phyloP scores from a whole-genome alignment of 2,113 vertebrate genomes.

The Catagonus wagneri region DNA sequence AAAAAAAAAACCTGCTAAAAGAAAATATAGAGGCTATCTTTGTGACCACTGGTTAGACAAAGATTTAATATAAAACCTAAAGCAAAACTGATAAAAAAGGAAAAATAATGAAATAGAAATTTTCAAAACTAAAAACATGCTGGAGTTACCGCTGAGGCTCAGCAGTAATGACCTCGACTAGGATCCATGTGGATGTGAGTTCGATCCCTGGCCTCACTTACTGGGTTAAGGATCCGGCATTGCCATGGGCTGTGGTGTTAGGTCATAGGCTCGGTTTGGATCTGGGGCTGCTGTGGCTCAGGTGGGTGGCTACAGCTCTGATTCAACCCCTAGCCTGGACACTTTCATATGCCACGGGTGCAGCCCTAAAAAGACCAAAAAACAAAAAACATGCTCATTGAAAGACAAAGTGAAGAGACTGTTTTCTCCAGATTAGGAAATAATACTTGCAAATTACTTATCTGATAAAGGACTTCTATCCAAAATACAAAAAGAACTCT shows the following conservation, averaged over 20 bases:
- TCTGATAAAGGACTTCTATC: not conserved
- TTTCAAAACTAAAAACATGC: not conserved
- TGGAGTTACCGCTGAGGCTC: no score
- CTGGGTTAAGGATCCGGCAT: no score
- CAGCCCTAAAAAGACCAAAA: not conserved
- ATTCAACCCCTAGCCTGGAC: no score
- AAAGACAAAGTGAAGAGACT: constrained; percentile 3
- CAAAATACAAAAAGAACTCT: constrained; percentile 5
- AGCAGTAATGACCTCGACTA: no score
- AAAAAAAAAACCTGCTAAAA: no score
- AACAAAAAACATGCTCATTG: not conserved
- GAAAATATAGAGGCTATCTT: not conserved
- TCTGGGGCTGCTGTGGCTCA: no score
- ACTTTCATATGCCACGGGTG: no score
- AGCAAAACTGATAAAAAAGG: not conserved
- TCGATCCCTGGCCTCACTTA: no score
- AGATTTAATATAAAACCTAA: constrained; percentile 19
- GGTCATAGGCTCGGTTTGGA: no score
- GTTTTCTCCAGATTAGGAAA: not conserved
- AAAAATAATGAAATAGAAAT: not conserved
- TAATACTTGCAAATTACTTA: not conserved
- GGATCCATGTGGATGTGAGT: no score
- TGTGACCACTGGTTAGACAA: not conserved
- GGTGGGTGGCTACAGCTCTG: no score
- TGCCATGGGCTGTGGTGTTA: no score